These are phyloP conservation scores for Panthera uncia DNA, from an alignment of 2,113 vertebrate species.

Conservation along the genomic window DNA sequence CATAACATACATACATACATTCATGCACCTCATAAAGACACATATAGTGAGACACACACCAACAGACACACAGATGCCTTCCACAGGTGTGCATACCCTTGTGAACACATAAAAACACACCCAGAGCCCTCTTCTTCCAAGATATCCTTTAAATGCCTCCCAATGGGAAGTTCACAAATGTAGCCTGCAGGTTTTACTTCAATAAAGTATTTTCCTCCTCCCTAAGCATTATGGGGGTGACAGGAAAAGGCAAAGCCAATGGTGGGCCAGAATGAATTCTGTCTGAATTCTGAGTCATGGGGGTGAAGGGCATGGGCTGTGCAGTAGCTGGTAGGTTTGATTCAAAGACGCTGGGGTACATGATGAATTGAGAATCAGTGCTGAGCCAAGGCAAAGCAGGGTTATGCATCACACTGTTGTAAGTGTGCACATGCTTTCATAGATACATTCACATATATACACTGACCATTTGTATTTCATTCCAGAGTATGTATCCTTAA, in stretches of 20 bases:
- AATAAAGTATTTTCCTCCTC: slow-evolving; percentile 58
- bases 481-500: neutral
- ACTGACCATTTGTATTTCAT: neutral
- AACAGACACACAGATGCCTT: neutral
- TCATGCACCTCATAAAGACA: neutral
- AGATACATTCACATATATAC: neutral
- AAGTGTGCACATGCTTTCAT: neutral
- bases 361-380: neutral
- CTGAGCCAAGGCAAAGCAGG: neutral
- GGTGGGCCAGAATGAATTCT: neutral
- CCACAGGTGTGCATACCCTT: neutral
- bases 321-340: neutral
- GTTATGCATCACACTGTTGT: neutral
- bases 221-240: neutral
- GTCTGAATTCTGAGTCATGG: slow-evolving; percentile 19
- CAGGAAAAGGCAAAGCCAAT: neutral
- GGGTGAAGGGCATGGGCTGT: neutral
- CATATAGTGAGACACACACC: neutral
- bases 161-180: neutral
- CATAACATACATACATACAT: neutral
- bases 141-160: neutral
- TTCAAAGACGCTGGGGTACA: neutral
- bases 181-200: slow-evolving; percentile 14
- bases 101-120: neutral
- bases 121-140: neutral